Conservation (phyloP, 2,113 vertebrate genomes). For the Eurypyga helias region DNA sequence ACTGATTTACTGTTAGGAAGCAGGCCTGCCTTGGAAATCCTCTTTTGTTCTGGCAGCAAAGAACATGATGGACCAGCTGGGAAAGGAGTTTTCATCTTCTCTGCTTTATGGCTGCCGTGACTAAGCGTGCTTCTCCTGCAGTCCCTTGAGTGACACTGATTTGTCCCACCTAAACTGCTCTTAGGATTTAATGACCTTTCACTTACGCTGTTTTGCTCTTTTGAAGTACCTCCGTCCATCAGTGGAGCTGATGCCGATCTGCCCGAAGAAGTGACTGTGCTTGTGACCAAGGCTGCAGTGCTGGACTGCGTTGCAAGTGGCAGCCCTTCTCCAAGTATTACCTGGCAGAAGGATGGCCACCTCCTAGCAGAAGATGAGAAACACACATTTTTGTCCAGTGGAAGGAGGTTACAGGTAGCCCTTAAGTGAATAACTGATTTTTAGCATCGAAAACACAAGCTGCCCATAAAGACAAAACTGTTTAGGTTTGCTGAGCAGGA, state of each 20-base stretch:
- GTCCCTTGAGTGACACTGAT: background rate
- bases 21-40: background rate
- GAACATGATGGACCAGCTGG: background rate
- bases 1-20: background rate
- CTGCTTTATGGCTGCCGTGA: background rate
- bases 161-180: background rate
- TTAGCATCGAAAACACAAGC: background rate
- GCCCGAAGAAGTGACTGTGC: conserved; percentile 86
- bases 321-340: conserved; percentile 84
- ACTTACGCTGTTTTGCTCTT: background rate
- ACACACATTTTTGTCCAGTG: conserved; percentile 80
- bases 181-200: background rate
- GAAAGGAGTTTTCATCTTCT: background rate
- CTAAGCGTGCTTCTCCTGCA: background rate
- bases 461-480: background rate
- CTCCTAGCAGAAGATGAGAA: conserved; percentile 71
- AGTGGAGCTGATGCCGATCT: conserved; percentile 75
- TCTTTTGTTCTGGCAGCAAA: background rate
- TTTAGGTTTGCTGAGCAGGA: background rate
- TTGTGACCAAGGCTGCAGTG: conserved; percentile 77
- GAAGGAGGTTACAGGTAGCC: conserved; percentile 87
- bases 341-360: conserved; percentile 90
- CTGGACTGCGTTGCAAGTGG: conserved; percentile 87
- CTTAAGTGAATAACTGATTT: background rate
- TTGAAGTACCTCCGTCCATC: conserved; percentile 88